Base-by-base conservation (phyloP, 2,113 vertebrate species). In the Atlantisia rogersi region DNA sequence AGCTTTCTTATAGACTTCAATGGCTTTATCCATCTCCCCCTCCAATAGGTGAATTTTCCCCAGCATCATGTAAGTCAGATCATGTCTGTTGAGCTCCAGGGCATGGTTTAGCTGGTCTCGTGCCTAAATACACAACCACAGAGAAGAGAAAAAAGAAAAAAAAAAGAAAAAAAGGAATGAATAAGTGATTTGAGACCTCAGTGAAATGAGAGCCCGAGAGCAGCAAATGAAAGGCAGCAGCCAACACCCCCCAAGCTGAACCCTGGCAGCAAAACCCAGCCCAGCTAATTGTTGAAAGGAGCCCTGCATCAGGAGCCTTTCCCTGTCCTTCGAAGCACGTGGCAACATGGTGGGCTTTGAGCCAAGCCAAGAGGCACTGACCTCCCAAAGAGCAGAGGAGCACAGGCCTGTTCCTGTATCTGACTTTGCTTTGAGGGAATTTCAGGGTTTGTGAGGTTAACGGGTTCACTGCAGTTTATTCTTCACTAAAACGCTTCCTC, bases 61-160 rank as follows among this genome's bases (percentile, higher is more conserved):
- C 56, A 99, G 98, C 98, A 98, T 99, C 96, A 98, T 97, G 94
- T 99, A 99, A 10, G 99, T 99, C 97, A 98, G 97, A 88, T 99
- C 98, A 4, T 99, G 99, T 59, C 97, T 99, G 95, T 98, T 98
- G 87, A 99, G 98, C 94, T 98, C 98, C n/a, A 99, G 97, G 39
- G 99, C 99, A n/a, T 91, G 80, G 95, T 98, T 99, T 58, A 99
- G 96, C 90, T 99, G 98, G 82, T 99, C 99, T 59, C 97, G 98
- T 67, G 99, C 99, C 99, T 99, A 93, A 82, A 90, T 44, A 95
- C 42, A 92, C 77, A 91, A 91, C 98, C 99, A 96, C 26, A 76
- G 50, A 92, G n/a, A 83, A 82, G 19, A 46, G 15, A 64, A 86
- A 44, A 44, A 44, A 17, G 42, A 44, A 44, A 44, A 44, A 42